These are phyloP conservation scores for Cephus sareptanus DNA, from an alignment of 2,888 invertebrate genomes.

Conservation along the genomic window DNA sequence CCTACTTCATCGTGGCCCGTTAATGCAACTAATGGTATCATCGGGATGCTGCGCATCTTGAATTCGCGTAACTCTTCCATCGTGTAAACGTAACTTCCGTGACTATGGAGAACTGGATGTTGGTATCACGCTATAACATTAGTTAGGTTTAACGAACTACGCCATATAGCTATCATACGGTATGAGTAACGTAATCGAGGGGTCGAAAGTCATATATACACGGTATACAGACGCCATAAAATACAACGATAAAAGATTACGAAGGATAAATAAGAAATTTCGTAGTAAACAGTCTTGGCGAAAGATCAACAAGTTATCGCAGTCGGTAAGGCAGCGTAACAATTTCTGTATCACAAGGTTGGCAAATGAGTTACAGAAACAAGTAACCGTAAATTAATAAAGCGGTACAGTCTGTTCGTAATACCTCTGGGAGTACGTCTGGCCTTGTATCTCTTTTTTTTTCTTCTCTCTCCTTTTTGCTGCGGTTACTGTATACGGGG, in stretches of 20 bases:
- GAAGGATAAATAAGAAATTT: neutral
- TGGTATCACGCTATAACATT: neutral
- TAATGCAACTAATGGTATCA: constrained; percentile 40
- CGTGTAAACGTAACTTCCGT: neutral
- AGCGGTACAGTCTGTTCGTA: neutral
- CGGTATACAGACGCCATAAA: neutral
- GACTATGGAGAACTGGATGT: neutral
- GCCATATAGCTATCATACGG: neutral
- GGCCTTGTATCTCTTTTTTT: neutral
- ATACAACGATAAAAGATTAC: neutral
- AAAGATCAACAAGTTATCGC: neutral
- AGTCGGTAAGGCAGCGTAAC: neutral
- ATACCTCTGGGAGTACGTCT: neutral
- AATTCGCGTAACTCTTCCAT: neutral
- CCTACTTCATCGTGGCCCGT: constrained; percentile 23
- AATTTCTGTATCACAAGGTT: neutral
- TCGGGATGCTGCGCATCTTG: neutral
- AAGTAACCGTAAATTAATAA: neutral
- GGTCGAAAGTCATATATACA: neutral
- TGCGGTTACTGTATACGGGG: constrained; percentile 24
- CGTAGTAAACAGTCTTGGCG: neutral
- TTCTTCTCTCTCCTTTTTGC: neutral
- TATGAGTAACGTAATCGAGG: neutral
- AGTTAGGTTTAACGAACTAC: neutral
- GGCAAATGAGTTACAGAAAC: neutral